Percentiles rank a stretch among this genome's conserved stretches.
phyloP scores from a whole-genome alignment of 2,888 invertebrate species.

The Eubasilissa splendida region DNA sequence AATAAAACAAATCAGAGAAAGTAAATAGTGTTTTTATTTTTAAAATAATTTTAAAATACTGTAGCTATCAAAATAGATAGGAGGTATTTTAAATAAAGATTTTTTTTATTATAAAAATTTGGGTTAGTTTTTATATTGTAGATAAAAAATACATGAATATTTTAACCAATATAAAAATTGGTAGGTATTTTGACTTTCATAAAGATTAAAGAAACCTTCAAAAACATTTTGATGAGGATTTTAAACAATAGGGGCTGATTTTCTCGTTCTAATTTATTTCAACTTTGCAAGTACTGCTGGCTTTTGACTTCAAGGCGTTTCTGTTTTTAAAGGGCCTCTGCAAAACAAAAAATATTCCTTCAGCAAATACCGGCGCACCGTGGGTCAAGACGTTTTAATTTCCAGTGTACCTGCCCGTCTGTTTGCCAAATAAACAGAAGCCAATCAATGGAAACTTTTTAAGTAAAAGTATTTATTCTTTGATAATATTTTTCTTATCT shows the following conservation, averaged over 20 bases:
- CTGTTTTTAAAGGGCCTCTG: conserved; percentile 48
- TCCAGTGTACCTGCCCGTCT: not conserved
- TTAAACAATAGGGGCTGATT: conserved; percentile 33
- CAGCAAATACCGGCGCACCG: conserved; percentile 39
- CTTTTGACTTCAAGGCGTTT: conserved; percentile 29
- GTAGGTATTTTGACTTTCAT: not conserved
- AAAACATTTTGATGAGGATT: conserved; percentile 28
- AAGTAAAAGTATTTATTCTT: no score
- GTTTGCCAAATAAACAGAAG: no score
- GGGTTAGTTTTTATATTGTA: no score
- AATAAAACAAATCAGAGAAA: no score
- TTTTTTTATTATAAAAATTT: no score
- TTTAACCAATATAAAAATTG: not conserved
- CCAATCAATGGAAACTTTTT: no score
- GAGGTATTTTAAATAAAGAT: no score
- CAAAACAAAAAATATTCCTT: conserved; percentile 48
- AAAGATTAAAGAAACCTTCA: conserved; percentile 1
- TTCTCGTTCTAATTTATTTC: conserved; percentile 45
- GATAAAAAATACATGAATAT: not conserved
- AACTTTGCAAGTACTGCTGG: conserved; percentile 20
- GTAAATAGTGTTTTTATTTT: no score
- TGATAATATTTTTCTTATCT: no score
- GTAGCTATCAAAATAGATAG: no score
- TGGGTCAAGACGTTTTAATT: not conserved
- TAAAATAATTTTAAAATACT: no score